Evolutionary conservation across 2,113 vertebrate genomes (phyloP), one percentile per base, ranked within the genome.

Genomic region (Casuarius casuarius): DNA sequence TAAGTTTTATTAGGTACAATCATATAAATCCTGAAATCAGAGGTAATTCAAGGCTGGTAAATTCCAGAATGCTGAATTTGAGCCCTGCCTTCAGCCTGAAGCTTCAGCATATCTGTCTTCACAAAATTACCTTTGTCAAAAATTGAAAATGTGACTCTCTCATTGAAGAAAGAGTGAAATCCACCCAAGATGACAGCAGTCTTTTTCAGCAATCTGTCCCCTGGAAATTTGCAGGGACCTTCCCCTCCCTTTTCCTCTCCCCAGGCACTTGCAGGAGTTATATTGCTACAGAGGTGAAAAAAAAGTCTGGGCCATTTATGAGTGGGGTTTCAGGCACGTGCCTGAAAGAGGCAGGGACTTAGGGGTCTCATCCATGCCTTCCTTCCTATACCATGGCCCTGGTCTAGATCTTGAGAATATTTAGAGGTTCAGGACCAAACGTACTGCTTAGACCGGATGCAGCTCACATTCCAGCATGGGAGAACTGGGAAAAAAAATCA

Each of bases 1-100:
- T 92, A 73, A 25, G 40, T 87, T 94, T 91, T 96, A 92, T 83
- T 87, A 59, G 42, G 28, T 56, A 74, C 63, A 94, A 84, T 86
- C 67, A 67, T 4, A 3, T 44, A 90, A 87, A 28, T 85, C 38
- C 82, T 92, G 59, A 79, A 93, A 94, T 94, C 71, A 85, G 91
- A 76, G 21, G 52, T 66, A 92, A 95, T 78, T 92, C 71, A 93
- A 91, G 87, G 78, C 44, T 67, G n/a, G 16, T 49, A 46, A 83
- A 59, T 46, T 66, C 71, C 82, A 70, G 33, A 94, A 74, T 28
- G n/a, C 11, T 54, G 29, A 70, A 33, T 91, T 40, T 76, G 52
- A 83, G 29, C 29, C 7, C 35, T 90, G 22, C 48, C 79, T 68
- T 48, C 4, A 82, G 71, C 46, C 79, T 40, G 44, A 72, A 61